These are phyloP conservation scores for Corythornis cristatus DNA, from an alignment of 2,113 vertebrate genomes.

Conservation along the genomic window DNA sequence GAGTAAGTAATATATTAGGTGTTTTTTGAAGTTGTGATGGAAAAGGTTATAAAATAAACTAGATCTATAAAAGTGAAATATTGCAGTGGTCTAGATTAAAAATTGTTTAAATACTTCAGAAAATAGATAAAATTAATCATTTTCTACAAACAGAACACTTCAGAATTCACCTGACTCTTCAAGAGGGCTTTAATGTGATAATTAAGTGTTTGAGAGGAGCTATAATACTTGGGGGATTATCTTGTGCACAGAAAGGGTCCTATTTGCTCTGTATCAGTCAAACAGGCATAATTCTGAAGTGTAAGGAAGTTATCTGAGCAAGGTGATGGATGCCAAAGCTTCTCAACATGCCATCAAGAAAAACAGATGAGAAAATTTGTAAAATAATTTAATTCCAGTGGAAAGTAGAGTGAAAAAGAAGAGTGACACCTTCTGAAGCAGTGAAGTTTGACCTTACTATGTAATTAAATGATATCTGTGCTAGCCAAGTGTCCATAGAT, in stretches of 20 bases:
- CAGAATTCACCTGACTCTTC: conserved; percentile 29
- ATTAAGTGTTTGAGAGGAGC: conserved; percentile 43
- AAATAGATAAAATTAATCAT: conserved; percentile 31
- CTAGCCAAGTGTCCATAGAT: neutral
- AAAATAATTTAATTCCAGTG: neutral
- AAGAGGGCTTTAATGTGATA: conserved; percentile 33
- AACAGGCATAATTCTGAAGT: conserved; percentile 13
- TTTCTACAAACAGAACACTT: conserved; percentile 46
- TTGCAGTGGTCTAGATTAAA: neutral
- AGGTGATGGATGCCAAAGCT: neutral
- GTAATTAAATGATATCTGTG: neutral
- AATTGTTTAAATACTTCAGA: conserved; percentile 36
- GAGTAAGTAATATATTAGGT: neutral
- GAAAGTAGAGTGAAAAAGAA: neutral
- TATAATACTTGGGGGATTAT: neutral
- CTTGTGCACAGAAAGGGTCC: neutral
- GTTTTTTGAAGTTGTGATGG: neutral
- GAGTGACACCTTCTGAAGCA: neutral
- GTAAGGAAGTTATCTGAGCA: neutral
- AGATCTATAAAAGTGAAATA: neutral
- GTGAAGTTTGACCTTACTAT: neutral
- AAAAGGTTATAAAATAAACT: neutral
- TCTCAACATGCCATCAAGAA: neutral
- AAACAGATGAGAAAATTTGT: neutral
- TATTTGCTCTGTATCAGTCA: neutral